Evolutionary conservation across 2,113 vertebrate genomes (phyloP).

Genomic region (Puma concolor): DNA sequence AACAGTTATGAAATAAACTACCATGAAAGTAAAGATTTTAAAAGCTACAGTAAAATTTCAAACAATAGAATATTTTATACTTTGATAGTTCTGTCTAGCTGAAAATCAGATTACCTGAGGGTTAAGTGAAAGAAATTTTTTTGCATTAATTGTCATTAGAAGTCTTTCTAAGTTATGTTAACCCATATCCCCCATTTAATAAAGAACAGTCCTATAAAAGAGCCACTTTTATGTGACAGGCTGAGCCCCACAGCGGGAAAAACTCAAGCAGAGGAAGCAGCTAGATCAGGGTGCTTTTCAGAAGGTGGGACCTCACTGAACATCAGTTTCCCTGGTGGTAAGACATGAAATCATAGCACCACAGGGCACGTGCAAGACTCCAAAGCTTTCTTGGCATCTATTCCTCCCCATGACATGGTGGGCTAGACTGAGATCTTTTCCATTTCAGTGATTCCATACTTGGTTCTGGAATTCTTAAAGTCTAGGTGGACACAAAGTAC

Average conservation of each 20-base stretch:
- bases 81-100: not conserved
- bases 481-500: not conserved
- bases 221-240: not conserved
- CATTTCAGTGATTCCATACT: not conserved
- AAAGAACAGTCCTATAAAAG: not conserved
- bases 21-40: not conserved
- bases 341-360: not conserved
- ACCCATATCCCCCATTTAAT: not conserved
- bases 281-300: not conserved
- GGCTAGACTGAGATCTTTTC: not conserved
- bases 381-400: not conserved
- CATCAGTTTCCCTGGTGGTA: not conserved
- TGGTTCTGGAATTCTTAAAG: not conserved
- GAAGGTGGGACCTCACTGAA: not conserved
- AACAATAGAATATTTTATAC: not conserved
- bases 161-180: not conserved
- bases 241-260: not conserved
- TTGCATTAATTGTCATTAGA: not conserved
- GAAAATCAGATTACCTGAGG: not conserved
- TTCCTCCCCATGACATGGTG: not conserved
- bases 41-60: not conserved
- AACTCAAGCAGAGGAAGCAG: not conserved
- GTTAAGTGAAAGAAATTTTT: not conserved
- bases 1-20: not conserved
- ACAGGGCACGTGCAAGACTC: not conserved